Evolutionary conservation across 2,797 vertebrate species (phyloP), one percentile per base, ranked within the genome.

Genomic region (Rhinella marina): DNA sequence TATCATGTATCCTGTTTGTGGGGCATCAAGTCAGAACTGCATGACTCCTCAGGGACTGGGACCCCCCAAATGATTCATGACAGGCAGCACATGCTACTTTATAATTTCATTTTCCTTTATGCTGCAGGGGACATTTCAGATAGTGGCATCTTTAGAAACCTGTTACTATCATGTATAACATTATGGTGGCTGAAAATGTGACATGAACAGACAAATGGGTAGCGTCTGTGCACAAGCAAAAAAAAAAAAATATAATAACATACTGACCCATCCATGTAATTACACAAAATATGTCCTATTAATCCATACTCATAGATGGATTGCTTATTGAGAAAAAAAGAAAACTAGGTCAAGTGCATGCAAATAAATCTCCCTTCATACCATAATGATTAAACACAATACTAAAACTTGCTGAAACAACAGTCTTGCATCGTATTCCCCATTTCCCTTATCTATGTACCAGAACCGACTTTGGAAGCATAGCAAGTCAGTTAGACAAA

Each of bases 301-400:
- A 83, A 70, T 54, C 7, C 25, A 70, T 8, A 11, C n/a, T 81
- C 32, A 54, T 27, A 82, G 48, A 68, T 19, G 62, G 27, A 13
- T 70, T 68, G 62, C 64, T 68, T 54, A 82, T 50, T 68, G 68
- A 54, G 50, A 13, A 8, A 77, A 64, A 70, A 54, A 52, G 29
- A 12, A 75, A 84, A 32, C 19, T 84, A 17, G 82, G 82, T 84
- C 68, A 84, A 75, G 57, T 41, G 23, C 29, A 59, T 21, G 61
- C 27, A 61, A 59, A 84, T 84, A 84, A 75, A 84, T 84, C 56
- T 75, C 13, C 75, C 21, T 61, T 50, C 72, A 25, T 62, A 57
- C 23, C 61, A 75, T 76, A 23, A 76, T 85, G 68, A 85, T 77
- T 76, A 85, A 85, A 16, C 8, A 62, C 61, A 17, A 85, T 64